A percentile compares a stretch with the other conserved stretches of the same genome.
These are phyloP conservation scores for Anas acuta DNA, from an alignment of 2,797 vertebrate species.

Conservation along the genomic window DNA sequence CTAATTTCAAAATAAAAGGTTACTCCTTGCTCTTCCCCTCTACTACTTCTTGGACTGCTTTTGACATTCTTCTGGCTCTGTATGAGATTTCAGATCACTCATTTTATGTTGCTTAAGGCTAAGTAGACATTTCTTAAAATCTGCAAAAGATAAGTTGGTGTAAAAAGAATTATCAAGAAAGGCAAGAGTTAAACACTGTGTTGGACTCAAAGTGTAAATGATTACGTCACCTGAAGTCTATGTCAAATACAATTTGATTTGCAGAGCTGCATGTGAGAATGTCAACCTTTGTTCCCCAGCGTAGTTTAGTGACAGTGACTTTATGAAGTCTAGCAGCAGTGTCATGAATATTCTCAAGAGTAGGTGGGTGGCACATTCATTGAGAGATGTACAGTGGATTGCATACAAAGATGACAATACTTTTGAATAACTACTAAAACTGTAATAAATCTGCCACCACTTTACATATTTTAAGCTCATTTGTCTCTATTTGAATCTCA, in stretches of 20 bases:
- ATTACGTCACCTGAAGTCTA: neutral
- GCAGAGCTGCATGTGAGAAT: neutral
- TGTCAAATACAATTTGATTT: slow-evolving; percentile 8
- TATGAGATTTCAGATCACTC: neutral
- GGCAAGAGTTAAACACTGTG: neutral
- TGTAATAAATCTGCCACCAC: slow-evolving; percentile 25
- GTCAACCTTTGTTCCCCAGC: slow-evolving; percentile 13
- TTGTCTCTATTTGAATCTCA: slow-evolving; percentile 16
- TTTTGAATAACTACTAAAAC: slow-evolving; percentile 19
- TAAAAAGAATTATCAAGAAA: neutral
- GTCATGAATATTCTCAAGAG: slow-evolving; percentile 23
- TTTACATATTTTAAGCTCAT: slow-evolving; percentile 44
- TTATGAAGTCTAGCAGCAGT: slow-evolving; percentile 28
- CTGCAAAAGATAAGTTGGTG: neutral
- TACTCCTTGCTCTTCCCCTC: neutral
- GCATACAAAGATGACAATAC: slow-evolving; percentile 7
- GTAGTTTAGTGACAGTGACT: slow-evolving; percentile 27
- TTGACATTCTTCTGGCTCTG: neutral
- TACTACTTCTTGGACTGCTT: neutral
- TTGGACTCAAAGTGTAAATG: neutral
- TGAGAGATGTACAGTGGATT: slow-evolving; percentile 1
- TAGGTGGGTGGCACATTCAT: slow-evolving; percentile 27
- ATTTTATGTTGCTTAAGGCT: neutral
- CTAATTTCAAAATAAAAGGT: neutral
- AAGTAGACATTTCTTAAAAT: neutral